Evolutionary conservation across 2,797 vertebrate species (phyloP).

Genomic region (Distichodus sexfasciatus): DNA sequence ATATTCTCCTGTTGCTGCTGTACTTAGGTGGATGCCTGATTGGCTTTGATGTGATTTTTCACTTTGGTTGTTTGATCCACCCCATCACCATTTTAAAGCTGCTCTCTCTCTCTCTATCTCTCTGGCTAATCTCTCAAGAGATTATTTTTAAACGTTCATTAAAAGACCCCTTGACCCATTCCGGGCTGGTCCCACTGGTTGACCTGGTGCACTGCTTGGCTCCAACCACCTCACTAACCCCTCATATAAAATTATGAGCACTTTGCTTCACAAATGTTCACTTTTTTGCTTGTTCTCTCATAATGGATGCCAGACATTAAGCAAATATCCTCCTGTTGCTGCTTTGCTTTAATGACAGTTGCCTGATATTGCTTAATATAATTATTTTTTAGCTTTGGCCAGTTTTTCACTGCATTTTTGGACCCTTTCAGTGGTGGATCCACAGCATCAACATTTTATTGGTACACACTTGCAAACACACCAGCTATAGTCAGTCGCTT

Average conservation of each 20-base stretch:
- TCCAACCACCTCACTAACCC: background rate
- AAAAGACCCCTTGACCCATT: conserved; percentile 29
- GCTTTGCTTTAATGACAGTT: no score
- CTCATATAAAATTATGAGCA: conserved; percentile 6
- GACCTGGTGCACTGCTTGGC: conserved; percentile 25
- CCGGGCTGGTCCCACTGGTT: background rate
- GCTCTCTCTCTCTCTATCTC: background rate
- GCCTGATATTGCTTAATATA: no score
- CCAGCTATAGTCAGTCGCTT: background rate
- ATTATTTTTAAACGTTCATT: conserved; percentile 28
- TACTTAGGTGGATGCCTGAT: conserved; percentile 7
- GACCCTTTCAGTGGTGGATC: no score
- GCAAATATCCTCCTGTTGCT: no score
- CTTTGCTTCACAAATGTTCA: background rate
- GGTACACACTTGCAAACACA: background rate
- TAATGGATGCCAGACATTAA: no score
- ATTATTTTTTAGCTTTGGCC: no score
- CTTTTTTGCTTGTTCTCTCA: no score
- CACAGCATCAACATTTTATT: background rate
- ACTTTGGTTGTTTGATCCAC: background rate
- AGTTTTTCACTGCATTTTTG: no score
- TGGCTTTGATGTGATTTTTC: conserved; percentile 1
- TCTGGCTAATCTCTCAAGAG: no score
- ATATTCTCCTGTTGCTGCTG: background rate
- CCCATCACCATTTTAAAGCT: background rate